Conservation (phyloP, 2,797 vertebrate species). For the Acanthopagrus latus region DNA sequence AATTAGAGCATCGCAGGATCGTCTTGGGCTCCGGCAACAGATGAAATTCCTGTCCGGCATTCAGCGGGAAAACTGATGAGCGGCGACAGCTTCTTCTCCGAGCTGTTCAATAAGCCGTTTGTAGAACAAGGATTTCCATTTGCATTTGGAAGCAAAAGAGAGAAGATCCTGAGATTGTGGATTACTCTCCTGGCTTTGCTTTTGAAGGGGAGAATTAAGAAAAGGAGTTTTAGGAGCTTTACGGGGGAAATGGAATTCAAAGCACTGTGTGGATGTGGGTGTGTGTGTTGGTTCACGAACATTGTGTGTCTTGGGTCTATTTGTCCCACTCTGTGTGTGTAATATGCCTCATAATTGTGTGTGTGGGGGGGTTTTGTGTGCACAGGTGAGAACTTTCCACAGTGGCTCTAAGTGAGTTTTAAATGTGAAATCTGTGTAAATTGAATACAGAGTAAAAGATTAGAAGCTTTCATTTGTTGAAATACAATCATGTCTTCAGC, state of each 20-base stretch:
- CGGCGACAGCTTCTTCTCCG: conserved; percentile 32
- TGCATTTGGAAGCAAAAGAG: conserved; percentile 53
- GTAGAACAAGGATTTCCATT: conserved; percentile 67
- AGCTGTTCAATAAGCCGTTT: conserved; percentile 58
- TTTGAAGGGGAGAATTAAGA: conserved; percentile 57
- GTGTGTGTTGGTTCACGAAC: background rate
- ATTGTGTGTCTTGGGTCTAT: background rate
- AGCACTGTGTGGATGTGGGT: conserved; percentile 4
- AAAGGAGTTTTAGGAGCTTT: conserved; percentile 51
- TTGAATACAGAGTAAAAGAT: background rate
- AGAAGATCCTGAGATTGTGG: conserved; percentile 61
- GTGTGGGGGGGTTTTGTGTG: background rate
- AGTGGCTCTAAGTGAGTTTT: background rate
- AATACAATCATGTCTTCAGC: background rate
- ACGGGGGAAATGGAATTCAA: conserved; percentile 41
- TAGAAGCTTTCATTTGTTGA: background rate
- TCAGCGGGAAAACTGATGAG: conserved; percentile 18
- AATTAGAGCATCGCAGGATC: background rate
- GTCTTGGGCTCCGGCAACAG: background rate
- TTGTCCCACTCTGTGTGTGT: background rate
- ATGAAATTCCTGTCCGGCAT: conserved; percentile 19
- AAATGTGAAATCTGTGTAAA: background rate
- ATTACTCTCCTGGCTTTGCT: conserved; percentile 60
- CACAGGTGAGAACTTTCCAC: background rate
- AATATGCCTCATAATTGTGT: background rate